Base-by-base conservation (phyloP, 2,797 vertebrate genomes). In the Podargus strigoides region DNA sequence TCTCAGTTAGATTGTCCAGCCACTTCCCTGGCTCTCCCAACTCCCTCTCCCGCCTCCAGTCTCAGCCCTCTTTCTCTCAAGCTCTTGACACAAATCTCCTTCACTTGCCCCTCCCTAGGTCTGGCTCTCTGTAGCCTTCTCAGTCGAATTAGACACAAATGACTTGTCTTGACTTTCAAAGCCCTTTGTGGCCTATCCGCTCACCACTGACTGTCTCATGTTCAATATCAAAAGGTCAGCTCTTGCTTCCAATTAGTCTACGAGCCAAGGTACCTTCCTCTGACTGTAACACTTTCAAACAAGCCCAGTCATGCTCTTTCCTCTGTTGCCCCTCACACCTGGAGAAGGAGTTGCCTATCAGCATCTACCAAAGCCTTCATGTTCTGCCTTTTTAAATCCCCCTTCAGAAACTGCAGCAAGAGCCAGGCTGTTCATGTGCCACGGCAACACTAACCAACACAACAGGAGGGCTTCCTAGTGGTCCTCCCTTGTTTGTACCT, bases 131-230 rank as follows among this genome's bases (percentile, higher is more conserved):
- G 85, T 86, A 94, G 87, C 84, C 80, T 92, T 77, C 92, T 64
- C 86, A 28, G 90, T 36, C 2, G 73, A 96, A 96, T 94, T 94
- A 95, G 79, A 93, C 90, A 96, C 87, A 95, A 95, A 94, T 81
- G 69, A 93, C 85, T 96, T 84, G 82, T 50, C 94, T 75, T 94
- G 93, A 94, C 94, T 94, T 90, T 86, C 93, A 94, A 95, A 94
- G 90, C 79, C 91, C 91, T 91, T 94, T 94, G 85, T 90, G 93
- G 87, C 94, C 94, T 84, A 62, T 86, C 93, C 2, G 26, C 87
- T 96, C 90, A 81, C 79, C 76, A 81, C 91, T 94, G 94, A 95
- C 90, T 91, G 91, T 96, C 96, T 94, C 85, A 90, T 86, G 90
- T 90, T 93, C 95, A 52, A 41, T 90, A 94, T 88, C 96, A 91